A percentile compares a stretch with the other conserved stretches of the same genome.
Evolutionary conservation across 1,140 invertebrate species (phyloP).

Genomic region (Drosophila micromelanica): DNA sequence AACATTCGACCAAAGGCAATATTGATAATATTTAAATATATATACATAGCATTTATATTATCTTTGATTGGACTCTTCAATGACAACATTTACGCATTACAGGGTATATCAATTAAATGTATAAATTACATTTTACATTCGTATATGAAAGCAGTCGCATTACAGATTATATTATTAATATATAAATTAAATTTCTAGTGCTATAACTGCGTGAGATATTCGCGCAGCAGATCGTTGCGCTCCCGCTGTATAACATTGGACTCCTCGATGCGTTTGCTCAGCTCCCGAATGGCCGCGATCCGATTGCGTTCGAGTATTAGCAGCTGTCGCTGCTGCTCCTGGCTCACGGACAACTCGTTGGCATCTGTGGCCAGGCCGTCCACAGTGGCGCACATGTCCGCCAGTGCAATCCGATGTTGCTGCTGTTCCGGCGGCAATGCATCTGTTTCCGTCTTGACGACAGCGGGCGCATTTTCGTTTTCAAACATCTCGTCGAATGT

Average conservation of each 20-base stretch:
- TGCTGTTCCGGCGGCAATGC: conserved; percentile 3
- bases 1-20: no score
- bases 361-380: background rate
- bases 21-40: no score
- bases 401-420: background rate
- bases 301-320: conserved; percentile 42
- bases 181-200: background rate
- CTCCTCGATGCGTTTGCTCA: conserved; percentile 48
- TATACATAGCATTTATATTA: no score
- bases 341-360: conserved; percentile 2
- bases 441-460: conserved; percentile 1
- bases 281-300: conserved; percentile 43
- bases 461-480: conserved; percentile 3
- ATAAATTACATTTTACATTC: conserved; percentile 8
- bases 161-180: background rate
- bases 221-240: conserved; percentile 43
- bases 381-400: conserved; percentile 1
- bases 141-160: background rate
- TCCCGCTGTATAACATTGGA: conserved; percentile 51
- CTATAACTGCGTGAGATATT: conserved; percentile 44
- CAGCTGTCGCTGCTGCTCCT: conserved; percentile 41
- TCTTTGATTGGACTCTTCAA: no score
- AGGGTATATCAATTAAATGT: no score
- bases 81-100: no score
- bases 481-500: conserved; percentile 46